Conservation (phyloP, 2,888 invertebrate species). For the Papilio demoleus region DNA sequence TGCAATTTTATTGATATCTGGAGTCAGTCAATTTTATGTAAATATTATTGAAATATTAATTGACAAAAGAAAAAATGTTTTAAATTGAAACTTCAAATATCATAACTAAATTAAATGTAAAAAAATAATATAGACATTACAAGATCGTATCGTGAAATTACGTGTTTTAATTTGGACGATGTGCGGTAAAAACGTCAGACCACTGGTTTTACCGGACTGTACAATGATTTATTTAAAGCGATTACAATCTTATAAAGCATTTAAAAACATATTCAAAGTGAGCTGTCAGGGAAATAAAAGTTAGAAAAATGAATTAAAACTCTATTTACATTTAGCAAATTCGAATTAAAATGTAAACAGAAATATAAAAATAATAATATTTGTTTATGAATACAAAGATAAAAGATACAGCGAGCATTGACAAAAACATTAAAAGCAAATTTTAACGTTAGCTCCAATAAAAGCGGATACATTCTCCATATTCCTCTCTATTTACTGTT, state of each 20-base stretch:
- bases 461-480: conserved; percentile 20
- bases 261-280: neutral
- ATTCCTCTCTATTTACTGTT: conserved; percentile 21
- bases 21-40: too few species aligned
- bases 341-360: neutral
- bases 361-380: neutral
- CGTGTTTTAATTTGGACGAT: conserved; percentile 8
- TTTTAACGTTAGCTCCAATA: conserved; percentile 17
- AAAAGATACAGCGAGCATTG: neutral
- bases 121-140: neutral
- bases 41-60: too few species aligned
- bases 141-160: neutral
- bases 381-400: neutral
- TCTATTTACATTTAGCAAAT: neutral
- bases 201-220: neutral
- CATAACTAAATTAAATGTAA: neutral
- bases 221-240: neutral
- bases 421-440: conserved; percentile 10
- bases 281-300: neutral
- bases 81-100: neutral
- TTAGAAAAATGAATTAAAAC: neutral
- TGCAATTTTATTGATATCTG: too few species aligned
- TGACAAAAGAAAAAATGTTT: too few species aligned
- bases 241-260: neutral
- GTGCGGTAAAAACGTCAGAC: neutral